A percentile compares a stretch with the other conserved stretches of the same genome.
Evolutionary conservation across 2,888 invertebrate genomes (phyloP).

Genomic region (Eristalis tenax): DNA sequence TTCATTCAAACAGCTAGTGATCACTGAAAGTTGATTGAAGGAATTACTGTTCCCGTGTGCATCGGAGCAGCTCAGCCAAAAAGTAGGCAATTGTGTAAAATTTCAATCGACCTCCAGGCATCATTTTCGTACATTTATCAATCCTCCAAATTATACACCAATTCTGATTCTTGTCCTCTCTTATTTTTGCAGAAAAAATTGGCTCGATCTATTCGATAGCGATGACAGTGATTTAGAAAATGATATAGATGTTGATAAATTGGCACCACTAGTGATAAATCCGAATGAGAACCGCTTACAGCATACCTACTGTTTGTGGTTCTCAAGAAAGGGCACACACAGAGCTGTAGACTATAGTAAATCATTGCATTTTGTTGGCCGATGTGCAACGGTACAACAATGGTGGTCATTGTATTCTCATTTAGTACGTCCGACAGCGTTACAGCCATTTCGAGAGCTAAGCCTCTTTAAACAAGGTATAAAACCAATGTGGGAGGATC

Average conservation of each 20-base stretch:
- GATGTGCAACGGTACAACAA: constrained; percentile 96
- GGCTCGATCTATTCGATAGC: constrained; percentile 82
- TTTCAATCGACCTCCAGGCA: background rate
- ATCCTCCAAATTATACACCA: background rate
- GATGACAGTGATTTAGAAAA: constrained; percentile 87
- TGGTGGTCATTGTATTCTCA: constrained; percentile 99
- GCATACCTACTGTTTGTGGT: constrained; percentile 97
- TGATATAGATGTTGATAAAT: constrained; percentile 82
- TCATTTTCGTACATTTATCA: background rate
- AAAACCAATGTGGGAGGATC: constrained; percentile 99
- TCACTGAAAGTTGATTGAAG: background rate
- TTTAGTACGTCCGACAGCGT: constrained; percentile 92
- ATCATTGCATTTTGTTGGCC: constrained; percentile 92
- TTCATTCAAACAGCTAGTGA: too few relatives aligned
- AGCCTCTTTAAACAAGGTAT: constrained; percentile 99
- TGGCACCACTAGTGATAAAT: constrained; percentile 87
- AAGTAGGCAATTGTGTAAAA: background rate
- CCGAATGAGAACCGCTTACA: constrained; percentile 95
- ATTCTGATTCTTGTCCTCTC: background rate
- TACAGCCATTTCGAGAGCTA: constrained; percentile 95
- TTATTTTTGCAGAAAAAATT: constrained; percentile 76
- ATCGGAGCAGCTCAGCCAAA: background rate
- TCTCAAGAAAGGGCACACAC: constrained; percentile 83
- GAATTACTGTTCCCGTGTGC: background rate
- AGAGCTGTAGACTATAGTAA: constrained; percentile 80